A percentile compares a stretch with the other conserved stretches of the same genome.
Conservation (phyloP, 2,888 invertebrate genomes). For the Pseudococcus longispinus region DNA sequence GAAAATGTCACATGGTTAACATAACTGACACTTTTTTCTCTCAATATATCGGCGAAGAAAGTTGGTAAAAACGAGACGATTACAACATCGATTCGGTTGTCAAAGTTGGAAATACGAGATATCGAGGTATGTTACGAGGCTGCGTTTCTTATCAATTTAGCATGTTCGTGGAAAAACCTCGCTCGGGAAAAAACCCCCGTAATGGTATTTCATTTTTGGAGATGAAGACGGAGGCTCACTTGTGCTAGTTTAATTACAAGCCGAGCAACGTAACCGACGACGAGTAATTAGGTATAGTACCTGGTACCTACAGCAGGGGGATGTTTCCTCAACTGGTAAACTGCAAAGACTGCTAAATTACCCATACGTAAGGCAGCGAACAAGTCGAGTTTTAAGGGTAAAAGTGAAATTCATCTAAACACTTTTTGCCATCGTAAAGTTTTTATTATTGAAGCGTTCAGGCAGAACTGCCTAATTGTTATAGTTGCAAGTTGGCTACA, state of each 20-base stretch:
- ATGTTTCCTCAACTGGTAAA: neutral
- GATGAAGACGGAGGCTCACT: neutral
- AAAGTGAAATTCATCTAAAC: conserved; percentile 29
- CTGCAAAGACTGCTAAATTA: conserved; percentile 6
- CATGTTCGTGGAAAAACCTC: neutral
- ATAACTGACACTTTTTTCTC: neutral
- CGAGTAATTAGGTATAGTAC: no score
- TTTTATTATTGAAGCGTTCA: conserved; percentile 31
- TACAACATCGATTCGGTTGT: neutral
- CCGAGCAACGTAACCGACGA: no score
- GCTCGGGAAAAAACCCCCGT: neutral
- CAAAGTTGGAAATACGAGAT: neutral
- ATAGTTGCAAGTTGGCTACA: neutral
- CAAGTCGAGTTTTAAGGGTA: neutral
- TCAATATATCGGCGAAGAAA: neutral
- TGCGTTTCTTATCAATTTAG: neutral
- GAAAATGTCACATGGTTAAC: neutral
- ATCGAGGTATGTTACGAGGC: neutral
- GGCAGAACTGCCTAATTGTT: conserved; percentile 26
- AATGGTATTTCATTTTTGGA: neutral
- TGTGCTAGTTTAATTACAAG: neutral
- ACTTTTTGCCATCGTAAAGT: neutral
- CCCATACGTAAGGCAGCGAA: neutral
- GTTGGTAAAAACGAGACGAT: neutral
- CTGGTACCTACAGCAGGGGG: no score